Evolutionary conservation across 2,797 vertebrate species (phyloP).

Genomic region (Aeoliscus strigatus): DNA sequence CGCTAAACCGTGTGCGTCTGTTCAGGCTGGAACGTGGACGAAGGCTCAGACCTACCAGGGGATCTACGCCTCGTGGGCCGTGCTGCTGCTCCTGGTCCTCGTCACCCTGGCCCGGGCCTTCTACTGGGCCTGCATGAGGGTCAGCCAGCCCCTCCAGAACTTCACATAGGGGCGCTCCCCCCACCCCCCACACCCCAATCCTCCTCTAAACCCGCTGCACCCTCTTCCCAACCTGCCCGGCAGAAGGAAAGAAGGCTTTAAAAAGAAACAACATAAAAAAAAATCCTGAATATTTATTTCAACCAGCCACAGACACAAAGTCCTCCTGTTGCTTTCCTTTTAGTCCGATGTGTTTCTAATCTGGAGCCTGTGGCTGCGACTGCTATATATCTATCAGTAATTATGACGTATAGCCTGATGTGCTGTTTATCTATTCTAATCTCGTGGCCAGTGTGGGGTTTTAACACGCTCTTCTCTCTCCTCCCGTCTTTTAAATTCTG

Average conservation of each 20-base stretch:
- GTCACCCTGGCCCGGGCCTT: constrained; percentile 83
- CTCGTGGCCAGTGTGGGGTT: constrained; percentile 61
- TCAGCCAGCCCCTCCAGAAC: constrained; percentile 90
- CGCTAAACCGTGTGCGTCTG: too few relatives aligned
- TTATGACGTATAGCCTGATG: constrained; percentile 54
- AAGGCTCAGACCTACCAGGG: constrained; percentile 80
- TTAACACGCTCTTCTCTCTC: constrained; percentile 13
- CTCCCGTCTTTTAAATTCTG: constrained; percentile 17
- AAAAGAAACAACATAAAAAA: constrained; percentile 8
- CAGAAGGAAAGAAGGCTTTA: constrained; percentile 51
- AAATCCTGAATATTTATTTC: constrained; percentile 64
- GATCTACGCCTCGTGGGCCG: constrained; percentile 88
- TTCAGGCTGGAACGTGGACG: constrained; percentile 84
- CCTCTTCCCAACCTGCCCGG: constrained; percentile 21
- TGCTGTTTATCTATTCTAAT: constrained; percentile 59
- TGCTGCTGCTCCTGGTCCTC: constrained; percentile 80
- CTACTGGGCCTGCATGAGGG: constrained; percentile 92
- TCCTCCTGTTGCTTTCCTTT: constrained; percentile 36
- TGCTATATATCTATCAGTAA: constrained; percentile 47
- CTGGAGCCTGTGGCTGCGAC: constrained; percentile 41
- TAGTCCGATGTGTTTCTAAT: constrained; percentile 54
- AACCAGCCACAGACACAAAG: constrained; percentile 15
- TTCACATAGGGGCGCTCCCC: constrained; percentile 72
- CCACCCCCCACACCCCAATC: not conserved
- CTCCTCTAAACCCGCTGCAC: constrained; percentile 4